A percentile compares a stretch with the other conserved stretches of the same genome.
phyloP scores from a whole-genome alignment of 1,140 invertebrate species.

The Lysiphlebus fabarum region DNA sequence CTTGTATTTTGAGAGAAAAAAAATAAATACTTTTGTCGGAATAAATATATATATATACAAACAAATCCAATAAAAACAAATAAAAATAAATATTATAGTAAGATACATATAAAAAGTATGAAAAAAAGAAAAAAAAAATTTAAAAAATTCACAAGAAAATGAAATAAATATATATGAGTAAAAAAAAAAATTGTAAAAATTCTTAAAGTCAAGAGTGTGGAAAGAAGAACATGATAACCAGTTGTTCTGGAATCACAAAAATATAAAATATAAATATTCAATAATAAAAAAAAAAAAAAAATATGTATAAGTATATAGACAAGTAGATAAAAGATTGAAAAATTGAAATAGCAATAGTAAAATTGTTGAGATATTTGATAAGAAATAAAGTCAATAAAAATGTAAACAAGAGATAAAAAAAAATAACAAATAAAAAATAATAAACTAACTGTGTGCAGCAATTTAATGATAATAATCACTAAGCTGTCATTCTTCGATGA shows the following conservation, averaged over 20 bases:
- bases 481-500: too few species aligned
- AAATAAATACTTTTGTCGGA: conserved; percentile 14
- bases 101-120: conserved; percentile 2
- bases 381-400: not conserved
- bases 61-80: not conserved
- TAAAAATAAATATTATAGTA: too few species aligned
- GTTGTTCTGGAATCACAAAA: conserved; percentile 21
- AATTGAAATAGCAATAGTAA: not conserved
- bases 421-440: too few species aligned
- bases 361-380: not conserved
- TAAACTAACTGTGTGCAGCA: too few species aligned
- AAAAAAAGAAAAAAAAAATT: conserved; percentile 4
- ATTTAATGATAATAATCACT: too few species aligned
- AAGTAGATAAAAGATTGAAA: conserved; percentile 1
- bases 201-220: conserved; percentile 8
- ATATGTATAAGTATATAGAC: conserved; percentile 1
- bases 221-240: conserved; percentile 23
- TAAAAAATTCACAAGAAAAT: not conserved
- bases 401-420: not conserved
- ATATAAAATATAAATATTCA: conserved; percentile 7
- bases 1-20: conserved; percentile 8
- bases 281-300: conserved; percentile 6
- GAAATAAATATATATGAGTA: conserved; percentile 4
- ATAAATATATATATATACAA: too few species aligned
- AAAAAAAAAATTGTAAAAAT: conserved; percentile 13